Evolutionary conservation across 1,140 invertebrate genomes (phyloP).

Genomic region (Papilio aristodemus): DNA sequence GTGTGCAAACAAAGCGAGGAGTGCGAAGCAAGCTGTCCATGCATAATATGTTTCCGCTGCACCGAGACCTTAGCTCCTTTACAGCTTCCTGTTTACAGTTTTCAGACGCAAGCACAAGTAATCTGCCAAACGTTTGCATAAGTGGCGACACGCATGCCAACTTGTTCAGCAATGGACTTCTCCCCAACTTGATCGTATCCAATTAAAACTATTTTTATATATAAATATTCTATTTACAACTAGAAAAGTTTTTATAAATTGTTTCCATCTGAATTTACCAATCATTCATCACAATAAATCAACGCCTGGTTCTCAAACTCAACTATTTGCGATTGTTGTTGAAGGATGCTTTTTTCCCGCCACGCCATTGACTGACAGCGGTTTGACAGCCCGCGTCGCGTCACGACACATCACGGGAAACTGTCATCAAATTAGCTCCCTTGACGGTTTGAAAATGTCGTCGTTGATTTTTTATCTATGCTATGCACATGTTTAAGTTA

Average conservation of each 20-base stretch:
- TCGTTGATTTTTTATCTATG: conserved; percentile 15
- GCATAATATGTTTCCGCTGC: conserved; percentile 12
- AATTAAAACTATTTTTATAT: not conserved
- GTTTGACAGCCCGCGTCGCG: conserved; percentile 17
- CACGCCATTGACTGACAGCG: conserved; percentile 17
- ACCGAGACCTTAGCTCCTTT: conserved; percentile 26
- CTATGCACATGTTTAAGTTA: conserved; percentile 22
- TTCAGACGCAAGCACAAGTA: not conserved
- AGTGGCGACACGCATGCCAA: not conserved
- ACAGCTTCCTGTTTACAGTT: conserved; percentile 24
- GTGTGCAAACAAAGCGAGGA: conserved; percentile 19
- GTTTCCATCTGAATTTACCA: not conserved
- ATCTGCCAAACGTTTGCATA: not conserved
- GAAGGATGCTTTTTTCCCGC: conserved; percentile 23
- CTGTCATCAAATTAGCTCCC: conserved; percentile 21
- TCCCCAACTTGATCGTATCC: not conserved
- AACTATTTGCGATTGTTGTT: conserved; percentile 11
- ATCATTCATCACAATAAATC: conserved; percentile 29
- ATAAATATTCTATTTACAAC: no score
- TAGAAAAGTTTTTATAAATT: not conserved
- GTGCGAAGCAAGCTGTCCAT: not conserved
- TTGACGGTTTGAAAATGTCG: conserved; percentile 15
- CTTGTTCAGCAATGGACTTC: not conserved
- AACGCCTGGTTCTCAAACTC: conserved; percentile 4
- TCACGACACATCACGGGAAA: conserved; percentile 19